Base-by-base conservation (phyloP, 1,140 invertebrate species). In the Scaptomyza hsui region DNA sequence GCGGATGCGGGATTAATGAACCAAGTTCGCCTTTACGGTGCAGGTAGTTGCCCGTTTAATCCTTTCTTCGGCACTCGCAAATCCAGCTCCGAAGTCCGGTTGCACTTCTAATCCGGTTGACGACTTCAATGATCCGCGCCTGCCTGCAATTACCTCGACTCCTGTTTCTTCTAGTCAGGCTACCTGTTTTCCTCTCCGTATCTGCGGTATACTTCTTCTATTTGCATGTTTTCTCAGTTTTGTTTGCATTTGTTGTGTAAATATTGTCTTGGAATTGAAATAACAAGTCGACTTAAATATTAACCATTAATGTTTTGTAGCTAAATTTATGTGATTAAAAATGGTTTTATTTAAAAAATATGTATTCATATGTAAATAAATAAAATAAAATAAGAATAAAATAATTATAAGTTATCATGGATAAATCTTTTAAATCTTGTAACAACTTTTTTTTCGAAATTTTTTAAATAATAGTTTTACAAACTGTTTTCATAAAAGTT, bases 211-310 rank as follows among this genome's bases (percentile, higher is more conserved):
- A 56, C 71, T 39, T 65, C 71, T 35, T 51, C 10, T 65, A 77
- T 86, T 86, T 86, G 69, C 82, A 88, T 88, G 52, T 68, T 59
- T 41, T 13, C 19, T 15, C 35, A 35, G 53, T 64, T 74, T 45
- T 81, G 77, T 88, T 81, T 88, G 82, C 73, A 13, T 65, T 88
- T 77, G 81, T 85, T 85, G 77, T 70, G 78, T 77, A 88, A 85
- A 85, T 82, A 85, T 81, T 80, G 49, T 35, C 55, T 29, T 7
- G 15, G 18, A 35, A 53, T 59, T 51, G 15, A 15, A 48, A 24
- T 16, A 29, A 37, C 44, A 39, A 19, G 4, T 37, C 15, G 21
- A 39, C 19, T n/a, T 48, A 59, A 26, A 26, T 26, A 1, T 26
- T 4, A 6, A 26, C 19, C 1, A 21, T 21, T 2, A 21, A 21